Base-by-base conservation (phyloP, 2,888 invertebrate species). In the Stenodera caucasica region DNA sequence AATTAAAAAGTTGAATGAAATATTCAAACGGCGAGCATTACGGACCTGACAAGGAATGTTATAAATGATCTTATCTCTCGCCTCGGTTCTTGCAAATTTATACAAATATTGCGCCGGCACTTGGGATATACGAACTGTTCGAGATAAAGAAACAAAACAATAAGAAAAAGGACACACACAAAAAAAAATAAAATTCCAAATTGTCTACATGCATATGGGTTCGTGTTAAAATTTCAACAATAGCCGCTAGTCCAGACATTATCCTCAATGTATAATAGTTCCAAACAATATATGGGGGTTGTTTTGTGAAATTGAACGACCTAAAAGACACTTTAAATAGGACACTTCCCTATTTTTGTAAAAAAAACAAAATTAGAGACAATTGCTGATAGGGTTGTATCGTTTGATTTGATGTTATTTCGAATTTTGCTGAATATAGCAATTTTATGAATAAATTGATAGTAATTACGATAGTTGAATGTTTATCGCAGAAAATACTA, bases 41-140 rank as follows among this genome's bases (percentile, higher is more conserved):
- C 55, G n/a, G 4, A 35, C 65, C 53, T 63, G 61, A 57, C 64
- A 67, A 54, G 57, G 54, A 57, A 59, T 60, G 58, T 67, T 63
- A 67, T 65, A 64, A 67, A 67, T 67, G 65, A 65, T 65, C 53
- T 57, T 57, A 62, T 61, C 55, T 61, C 55, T 55, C 53, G 63
- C 58, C 45, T 59, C 55, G 55, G 63, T 63, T 61, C 61, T 66
- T 67, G 60, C 57, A 67, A 67, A 66, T 66, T 64, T 60, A 63
- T 61, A 63, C 64, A 64, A 63, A 66, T 63, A 63, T 62, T 52
- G 59, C 58, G 57, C 57, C 56, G 57, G 60, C 66, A 65, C 67
- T 65, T 53, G 65, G 63, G 64, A 66, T 63, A 67, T 66, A 60
- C 57, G 8, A 45, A 21, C 45, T 21, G 35, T 55, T 54, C 49